Conservation (phyloP, 2,888 invertebrate genomes). For the Automeris io region DNA sequence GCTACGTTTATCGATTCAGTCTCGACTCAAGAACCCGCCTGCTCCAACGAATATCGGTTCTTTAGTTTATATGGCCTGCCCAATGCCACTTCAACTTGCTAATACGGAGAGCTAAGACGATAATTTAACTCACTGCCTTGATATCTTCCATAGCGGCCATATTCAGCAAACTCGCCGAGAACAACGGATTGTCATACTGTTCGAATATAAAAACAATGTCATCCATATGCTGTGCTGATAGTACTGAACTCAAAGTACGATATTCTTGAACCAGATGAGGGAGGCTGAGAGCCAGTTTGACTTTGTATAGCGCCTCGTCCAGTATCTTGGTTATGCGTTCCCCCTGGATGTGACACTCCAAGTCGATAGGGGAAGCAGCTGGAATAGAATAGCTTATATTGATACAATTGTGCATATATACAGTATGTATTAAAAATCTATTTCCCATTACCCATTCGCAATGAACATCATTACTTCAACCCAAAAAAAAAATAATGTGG, state of each 20-base stretch:
- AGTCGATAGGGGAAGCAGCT: constrained; percentile 63
- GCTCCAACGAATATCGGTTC: too few relatives aligned
- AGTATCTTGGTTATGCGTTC: constrained; percentile 73
- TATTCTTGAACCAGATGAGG: constrained; percentile 56
- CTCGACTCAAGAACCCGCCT: too few relatives aligned
- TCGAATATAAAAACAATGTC: constrained; percentile 62
- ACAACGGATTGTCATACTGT: constrained; percentile 60
- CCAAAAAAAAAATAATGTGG: too few relatives aligned
- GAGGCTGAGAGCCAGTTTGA: constrained; percentile 58
- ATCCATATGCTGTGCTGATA: constrained; percentile 50
- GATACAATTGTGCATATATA: constrained; percentile 28
- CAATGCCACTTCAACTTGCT: too few relatives aligned
- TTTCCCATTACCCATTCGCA: too few relatives aligned
- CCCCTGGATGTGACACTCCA: constrained; percentile 71
- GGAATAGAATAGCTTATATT: constrained; percentile 8
- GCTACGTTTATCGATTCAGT: too few relatives aligned
- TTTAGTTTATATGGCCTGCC: too few relatives aligned
- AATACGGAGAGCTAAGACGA: too few relatives aligned
- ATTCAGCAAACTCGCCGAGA: constrained; percentile 52
- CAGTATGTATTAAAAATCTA: constrained; percentile 47
- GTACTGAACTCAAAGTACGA: constrained; percentile 35
- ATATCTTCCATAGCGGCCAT: constrained; percentile 59
- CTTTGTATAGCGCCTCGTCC: constrained; percentile 64
- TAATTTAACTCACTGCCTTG: constrained; percentile 39
- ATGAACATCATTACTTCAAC: too few relatives aligned